Conservation (phyloP, 2,797 vertebrate species). For the Acanthiza pusilla region DNA sequence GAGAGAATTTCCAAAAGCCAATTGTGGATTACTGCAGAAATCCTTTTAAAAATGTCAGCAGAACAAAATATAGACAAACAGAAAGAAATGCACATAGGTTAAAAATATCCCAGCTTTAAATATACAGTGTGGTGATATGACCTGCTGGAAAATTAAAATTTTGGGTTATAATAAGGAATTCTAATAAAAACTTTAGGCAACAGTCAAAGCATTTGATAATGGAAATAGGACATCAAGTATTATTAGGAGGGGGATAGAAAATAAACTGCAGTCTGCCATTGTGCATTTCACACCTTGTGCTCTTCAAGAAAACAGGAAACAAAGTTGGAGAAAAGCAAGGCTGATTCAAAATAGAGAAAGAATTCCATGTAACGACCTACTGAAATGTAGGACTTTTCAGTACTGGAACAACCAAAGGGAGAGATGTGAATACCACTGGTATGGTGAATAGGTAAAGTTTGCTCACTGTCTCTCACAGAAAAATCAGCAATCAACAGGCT, state of each 20-base stretch:
- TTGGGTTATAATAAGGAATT: not conserved
- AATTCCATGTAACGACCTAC: not conserved
- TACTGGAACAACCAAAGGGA: rapidly evolving
- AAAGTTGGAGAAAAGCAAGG: not conserved
- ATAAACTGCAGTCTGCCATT: not conserved
- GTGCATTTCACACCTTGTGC: not conserved
- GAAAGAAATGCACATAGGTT: not conserved
- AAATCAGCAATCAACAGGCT: not conserved
- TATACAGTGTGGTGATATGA: not conserved
- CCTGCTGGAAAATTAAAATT: not conserved
- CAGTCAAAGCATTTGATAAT: not conserved
- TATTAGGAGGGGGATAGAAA: not conserved
- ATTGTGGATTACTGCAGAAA: not conserved
- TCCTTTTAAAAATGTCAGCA: not conserved
- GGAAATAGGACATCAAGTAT: not conserved
- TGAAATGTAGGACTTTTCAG: not conserved
- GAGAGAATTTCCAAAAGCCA: not conserved
- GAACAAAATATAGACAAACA: not conserved
- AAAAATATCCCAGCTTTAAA: not conserved
- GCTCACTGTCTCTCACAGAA: not conserved
- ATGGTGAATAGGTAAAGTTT: not conserved
- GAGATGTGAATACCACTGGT: not conserved
- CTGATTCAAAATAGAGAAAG: not conserved
- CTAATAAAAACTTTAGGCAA: not conserved
- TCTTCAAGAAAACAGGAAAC: not conserved